Evolutionary conservation across 2,888 invertebrate genomes (phyloP).

Genomic region (Diaperis boleti): DNA sequence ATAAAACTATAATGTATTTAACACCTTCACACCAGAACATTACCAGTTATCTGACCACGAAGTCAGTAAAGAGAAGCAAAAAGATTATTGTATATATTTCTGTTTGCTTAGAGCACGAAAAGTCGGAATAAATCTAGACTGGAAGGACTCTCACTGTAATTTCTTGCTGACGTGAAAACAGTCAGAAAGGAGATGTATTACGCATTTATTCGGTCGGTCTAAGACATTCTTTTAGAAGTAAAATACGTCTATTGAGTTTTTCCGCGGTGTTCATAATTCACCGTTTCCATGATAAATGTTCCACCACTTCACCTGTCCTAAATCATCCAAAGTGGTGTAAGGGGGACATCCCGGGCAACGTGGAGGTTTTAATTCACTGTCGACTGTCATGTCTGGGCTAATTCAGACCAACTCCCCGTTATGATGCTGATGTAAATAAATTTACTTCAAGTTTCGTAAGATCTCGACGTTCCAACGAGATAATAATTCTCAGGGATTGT

Average conservation of each 20-base stretch:
- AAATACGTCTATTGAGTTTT: constrained; percentile 61
- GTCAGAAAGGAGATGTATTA: constrained; percentile 41
- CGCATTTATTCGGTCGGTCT: constrained; percentile 55
- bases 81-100: not conserved
- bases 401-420: constrained; percentile 51
- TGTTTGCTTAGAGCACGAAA: not conserved
- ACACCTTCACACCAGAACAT: no score
- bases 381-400: constrained; percentile 55
- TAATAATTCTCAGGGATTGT: constrained; percentile 50
- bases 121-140: constrained; percentile 2
- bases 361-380: constrained; percentile 57
- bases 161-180: constrained; percentile 26
- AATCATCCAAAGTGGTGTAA: constrained; percentile 51
- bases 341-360: constrained; percentile 52
- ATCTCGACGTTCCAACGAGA: constrained; percentile 41
- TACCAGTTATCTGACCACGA: no score
- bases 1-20: no score
- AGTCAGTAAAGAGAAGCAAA: no score
- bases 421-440: constrained; percentile 56
- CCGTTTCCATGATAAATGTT: constrained; percentile 60
- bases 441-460: constrained; percentile 50
- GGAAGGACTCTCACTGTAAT: constrained; percentile 2
- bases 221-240: constrained; percentile 56
- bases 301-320: constrained; percentile 60
- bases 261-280: constrained; percentile 60